Evolutionary conservation across 2,113 vertebrate genomes (phyloP), one percentile per base, ranked within the genome.

Genomic region (Gadus macrocephalus): DNA sequence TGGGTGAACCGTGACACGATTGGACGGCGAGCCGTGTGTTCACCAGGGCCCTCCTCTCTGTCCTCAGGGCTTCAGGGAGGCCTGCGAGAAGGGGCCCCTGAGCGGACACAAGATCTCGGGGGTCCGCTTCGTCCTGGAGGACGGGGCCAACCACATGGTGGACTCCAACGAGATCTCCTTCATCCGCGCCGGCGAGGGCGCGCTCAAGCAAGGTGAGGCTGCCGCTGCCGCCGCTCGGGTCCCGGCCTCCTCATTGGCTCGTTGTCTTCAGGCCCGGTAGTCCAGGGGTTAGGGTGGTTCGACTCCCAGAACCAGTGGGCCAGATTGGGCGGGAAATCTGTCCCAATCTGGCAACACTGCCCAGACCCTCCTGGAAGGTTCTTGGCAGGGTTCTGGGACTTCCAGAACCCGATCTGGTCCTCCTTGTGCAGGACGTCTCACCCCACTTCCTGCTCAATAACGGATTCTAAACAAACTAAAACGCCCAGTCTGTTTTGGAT

Each of bases 141-240:
- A 99, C 0, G 97, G 97, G 0, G 96, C 94, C 0, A 78, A 95
- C 67, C 97, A 99, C 89, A 94, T 97, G 91, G 97, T 99, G 35
- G 97, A 99, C 79, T 99, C 97, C 2, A 98, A 96, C 2, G 97
- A 98, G 77, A 86, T 97, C 62, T 91, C 96, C 58, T 99, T 99
- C 88, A 94, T 95, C 78, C 91, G 96, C 5, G 97, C 97, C 1
- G 97, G 93, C 76, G 96, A 98, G 87, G 96, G 97, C 6, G 96
- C 97, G 58, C 75, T 98, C 0, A 99, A 91, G 78, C 96, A 98
- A 93, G 96, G 97, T 95, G 82, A 56, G 42, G 12, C 1, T 2
- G 42, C 42, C 0, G 42, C 42, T 11, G 42, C 42, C 8, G 42
- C 42, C 42, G 11, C 42, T 49, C 42, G 8, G 8, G 42, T 9